Conservation (phyloP, 2,113 vertebrate species). For the Panurus biarmicus region DNA sequence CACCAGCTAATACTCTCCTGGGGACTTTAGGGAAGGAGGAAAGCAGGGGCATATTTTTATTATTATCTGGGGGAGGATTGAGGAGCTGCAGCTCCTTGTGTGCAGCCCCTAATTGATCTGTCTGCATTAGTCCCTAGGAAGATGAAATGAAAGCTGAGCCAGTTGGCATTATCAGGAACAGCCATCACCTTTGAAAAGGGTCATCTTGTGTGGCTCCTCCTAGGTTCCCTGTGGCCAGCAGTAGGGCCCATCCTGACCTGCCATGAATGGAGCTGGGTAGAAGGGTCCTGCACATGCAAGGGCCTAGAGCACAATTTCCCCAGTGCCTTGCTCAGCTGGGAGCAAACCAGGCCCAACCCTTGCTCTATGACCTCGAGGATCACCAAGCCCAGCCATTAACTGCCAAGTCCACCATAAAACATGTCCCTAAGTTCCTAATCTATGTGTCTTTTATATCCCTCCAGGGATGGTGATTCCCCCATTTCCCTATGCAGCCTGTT, state of each 20-base stretch:
- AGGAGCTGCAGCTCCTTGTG: slow-evolving; percentile 10
- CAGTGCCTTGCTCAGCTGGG: fast-evolving
- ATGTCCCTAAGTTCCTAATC: neutral
- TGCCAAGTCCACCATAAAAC: neutral
- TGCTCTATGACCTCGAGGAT: neutral
- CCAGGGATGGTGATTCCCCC: neutral
- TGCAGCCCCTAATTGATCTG: slow-evolving; percentile 70
- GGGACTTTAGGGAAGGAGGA: slow-evolving; percentile 35
- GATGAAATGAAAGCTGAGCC: slow-evolving; percentile 50
- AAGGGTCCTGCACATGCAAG: neutral
- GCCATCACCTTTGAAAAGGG: slow-evolving; percentile 55
- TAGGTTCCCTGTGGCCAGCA: neutral
- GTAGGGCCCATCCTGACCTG: neutral
- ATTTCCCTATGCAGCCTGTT: neutral
- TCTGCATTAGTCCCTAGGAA: slow-evolving; percentile 60
- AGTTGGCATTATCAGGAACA: slow-evolving; percentile 33
- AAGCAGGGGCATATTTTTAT: neutral
- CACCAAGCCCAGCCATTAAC: neutral
- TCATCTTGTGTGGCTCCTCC: neutral
- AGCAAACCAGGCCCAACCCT: neutral
- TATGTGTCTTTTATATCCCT: neutral
- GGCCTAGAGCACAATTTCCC: neutral
- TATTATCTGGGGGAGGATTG: neutral
- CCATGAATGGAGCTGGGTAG: neutral
- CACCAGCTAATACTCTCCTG: slow-evolving; percentile 57